phyloP scores from a whole-genome alignment of 2,113 vertebrate species.

The Pan troglodytes region NHGRI_mPanTro3-v2.1_pri NC_072419.2:44869501-44870000 shows the following conservation, averaged over 20 bases:
- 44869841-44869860: too few species aligned
- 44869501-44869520: accelerated
- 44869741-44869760: neutral
- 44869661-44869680: too few species aligned
- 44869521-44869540: neutral
- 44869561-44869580: neutral
- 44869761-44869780: neutral
- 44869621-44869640: neutral
- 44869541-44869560: accelerated
- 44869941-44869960: too few species aligned
- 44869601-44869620: neutral
- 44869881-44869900: too few species aligned
- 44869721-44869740: neutral
- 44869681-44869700: neutral
- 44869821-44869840: too few species aligned
- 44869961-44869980: too few species aligned
- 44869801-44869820: too few species aligned
- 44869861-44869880: too few species aligned
- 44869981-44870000: too few species aligned
- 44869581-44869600: neutral
- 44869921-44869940: too few species aligned
- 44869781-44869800: too few species aligned
- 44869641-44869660: neutral
- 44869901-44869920: too few species aligned
- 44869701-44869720: neutral